Conservation (phyloP, 2,113 vertebrate species). For the Gallinago paraguaiae region DNA sequence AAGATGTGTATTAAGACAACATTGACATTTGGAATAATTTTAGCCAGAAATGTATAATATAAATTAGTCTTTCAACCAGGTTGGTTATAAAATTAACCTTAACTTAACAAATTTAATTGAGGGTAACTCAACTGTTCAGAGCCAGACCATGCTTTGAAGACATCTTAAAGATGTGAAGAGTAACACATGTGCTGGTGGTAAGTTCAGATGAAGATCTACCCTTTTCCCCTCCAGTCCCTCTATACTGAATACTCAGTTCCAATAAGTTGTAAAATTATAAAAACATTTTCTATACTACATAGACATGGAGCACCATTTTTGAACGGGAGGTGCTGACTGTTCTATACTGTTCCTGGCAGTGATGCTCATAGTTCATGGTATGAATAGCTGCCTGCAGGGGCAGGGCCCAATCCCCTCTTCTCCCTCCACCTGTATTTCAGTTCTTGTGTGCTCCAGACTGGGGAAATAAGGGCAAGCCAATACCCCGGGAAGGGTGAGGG, state of each 20-base stretch:
- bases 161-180: background rate
- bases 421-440: background rate
- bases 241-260: background rate
- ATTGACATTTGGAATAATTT: background rate
- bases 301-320: background rate
- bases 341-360: background rate
- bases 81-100: background rate
- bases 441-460: background rate
- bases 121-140: background rate
- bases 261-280: background rate
- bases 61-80: background rate
- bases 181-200: background rate
- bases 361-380: background rate
- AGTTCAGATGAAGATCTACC: background rate
- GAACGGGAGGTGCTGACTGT: fast-evolving
- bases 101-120: background rate
- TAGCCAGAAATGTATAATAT: background rate
- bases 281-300: too few relatives aligned
- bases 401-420: background rate
- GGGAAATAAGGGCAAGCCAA: background rate
- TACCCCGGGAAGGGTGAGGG: background rate
- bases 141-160: background rate
- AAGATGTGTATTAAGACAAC: background rate
- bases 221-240: fast-evolving
- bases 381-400: background rate